These are phyloP conservation scores for Halocynthia aurantium DNA, from an alignment of 23 tunicate species.

Conservation along the genomic window DNA sequence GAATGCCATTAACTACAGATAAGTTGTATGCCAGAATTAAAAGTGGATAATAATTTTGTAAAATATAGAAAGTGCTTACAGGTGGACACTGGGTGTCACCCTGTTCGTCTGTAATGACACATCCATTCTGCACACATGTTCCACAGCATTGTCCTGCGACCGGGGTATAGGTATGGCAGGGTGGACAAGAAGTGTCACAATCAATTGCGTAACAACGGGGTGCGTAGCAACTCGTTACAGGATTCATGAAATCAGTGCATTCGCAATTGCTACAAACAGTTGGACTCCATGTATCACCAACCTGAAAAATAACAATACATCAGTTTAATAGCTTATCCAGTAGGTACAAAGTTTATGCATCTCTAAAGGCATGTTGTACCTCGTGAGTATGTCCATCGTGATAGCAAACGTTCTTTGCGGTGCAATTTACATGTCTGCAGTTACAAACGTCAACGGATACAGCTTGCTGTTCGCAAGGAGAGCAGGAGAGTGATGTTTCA, in stretches of 20 bases:
- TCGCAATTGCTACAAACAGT: slow-evolving; percentile 55
- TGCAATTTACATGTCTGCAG: slow-evolving; percentile 59
- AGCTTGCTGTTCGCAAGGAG: slow-evolving; percentile 50
- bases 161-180: slow-evolving; percentile 54
- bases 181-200: slow-evolving; percentile 72
- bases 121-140: slow-evolving; percentile 50
- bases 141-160: slow-evolving; percentile 79
- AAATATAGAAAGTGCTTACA: slow-evolving; percentile 13
- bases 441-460: slow-evolving; percentile 48
- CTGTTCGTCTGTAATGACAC: slow-evolving; percentile 22
- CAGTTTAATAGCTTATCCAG: background rate
- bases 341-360: background rate
- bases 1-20: no score
- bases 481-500: slow-evolving; percentile 36
- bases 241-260: slow-evolving; percentile 16
- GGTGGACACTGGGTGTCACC: slow-evolving; percentile 28
- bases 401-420: slow-evolving; percentile 40
- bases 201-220: slow-evolving; percentile 11
- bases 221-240: slow-evolving; percentile 20
- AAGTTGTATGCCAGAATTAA: no score
- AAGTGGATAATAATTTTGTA: no score
- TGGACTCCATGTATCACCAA: slow-evolving; percentile 52
- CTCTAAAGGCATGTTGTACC: slow-evolving; percentile 19
- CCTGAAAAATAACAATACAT: slow-evolving; percentile 22
- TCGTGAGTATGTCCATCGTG: slow-evolving; percentile 15